These are phyloP conservation scores for Natrix natrix DNA, from an alignment of 2,797 vertebrate genomes.

Conservation along the genomic window DNA sequence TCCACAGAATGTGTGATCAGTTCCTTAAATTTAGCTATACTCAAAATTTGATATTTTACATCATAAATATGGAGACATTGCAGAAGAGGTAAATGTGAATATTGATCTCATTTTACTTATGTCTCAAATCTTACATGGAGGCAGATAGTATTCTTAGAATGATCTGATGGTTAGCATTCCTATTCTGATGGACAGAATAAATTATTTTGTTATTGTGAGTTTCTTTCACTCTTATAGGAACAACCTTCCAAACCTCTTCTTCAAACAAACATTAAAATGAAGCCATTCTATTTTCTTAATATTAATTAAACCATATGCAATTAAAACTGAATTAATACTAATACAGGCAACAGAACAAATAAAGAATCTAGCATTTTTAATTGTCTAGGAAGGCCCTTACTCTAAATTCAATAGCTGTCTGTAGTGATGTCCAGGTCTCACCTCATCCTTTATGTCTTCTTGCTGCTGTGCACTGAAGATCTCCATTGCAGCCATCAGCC, in stretches of 20 bases:
- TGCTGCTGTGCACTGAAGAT: conserved; percentile 98
- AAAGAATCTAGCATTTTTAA: not conserved
- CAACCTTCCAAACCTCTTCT: not conserved
- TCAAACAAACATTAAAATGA: not conserved
- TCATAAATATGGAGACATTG: not conserved
- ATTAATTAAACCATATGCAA: not conserved
- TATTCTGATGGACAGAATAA: not conserved
- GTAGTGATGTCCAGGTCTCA: conserved; percentile 64
- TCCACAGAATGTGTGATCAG: not conserved
- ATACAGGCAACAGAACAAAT: not conserved
- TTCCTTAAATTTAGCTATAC: not conserved
- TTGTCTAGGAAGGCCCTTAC: conserved; percentile 6
- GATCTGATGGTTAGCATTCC: not conserved
- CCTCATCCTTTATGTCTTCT: conserved; percentile 99
- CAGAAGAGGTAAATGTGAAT: not conserved
- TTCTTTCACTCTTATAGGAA: not conserved
- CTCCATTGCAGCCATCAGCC: conserved; percentile 98
- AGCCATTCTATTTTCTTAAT: not conserved
- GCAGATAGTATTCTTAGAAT: not conserved
- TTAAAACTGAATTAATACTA: not conserved
- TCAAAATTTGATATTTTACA: not conserved
- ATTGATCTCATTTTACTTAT: not conserved
- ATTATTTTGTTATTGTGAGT: not conserved
- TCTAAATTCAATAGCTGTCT: conserved; percentile 41
- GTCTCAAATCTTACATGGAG: not conserved